These are phyloP conservation scores for Philypnodon macrostomus DNA, from an alignment of 2,797 vertebrate species.

Conservation along the genomic window DNA sequence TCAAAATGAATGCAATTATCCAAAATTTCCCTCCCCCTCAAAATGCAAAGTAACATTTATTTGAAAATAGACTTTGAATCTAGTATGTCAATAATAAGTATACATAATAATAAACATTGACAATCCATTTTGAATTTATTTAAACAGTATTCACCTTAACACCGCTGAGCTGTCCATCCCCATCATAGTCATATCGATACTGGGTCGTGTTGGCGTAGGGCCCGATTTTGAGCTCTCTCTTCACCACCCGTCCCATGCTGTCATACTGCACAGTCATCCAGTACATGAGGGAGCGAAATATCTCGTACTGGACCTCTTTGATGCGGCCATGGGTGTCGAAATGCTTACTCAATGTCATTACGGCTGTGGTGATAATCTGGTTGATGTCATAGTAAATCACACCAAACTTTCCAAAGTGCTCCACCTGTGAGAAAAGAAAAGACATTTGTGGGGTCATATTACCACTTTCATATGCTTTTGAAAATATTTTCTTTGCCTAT, in stretches of 20 bases:
- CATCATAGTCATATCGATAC: conserved; percentile 96
- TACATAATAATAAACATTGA: too few relatives aligned
- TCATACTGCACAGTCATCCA: conserved; percentile 99
- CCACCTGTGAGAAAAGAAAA: conserved; percentile 68
- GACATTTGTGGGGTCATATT: background rate
- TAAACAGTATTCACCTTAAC: conserved; percentile 75
- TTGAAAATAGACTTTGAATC: too few relatives aligned
- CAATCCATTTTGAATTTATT: too few relatives aligned
- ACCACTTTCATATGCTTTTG: too few relatives aligned
- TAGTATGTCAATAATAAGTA: too few relatives aligned
- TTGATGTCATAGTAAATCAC: conserved; percentile 99
- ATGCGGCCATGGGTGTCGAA: conserved; percentile 98
- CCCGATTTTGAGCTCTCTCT: conserved; percentile 94
- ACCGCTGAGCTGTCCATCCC: conserved; percentile 93
- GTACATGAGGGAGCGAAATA: conserved; percentile 98
- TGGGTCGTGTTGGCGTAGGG: conserved; percentile 98
- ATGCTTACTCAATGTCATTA: conserved; percentile 99
- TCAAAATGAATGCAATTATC: too few relatives aligned
- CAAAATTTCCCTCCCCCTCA: too few relatives aligned
- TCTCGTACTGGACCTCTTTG: conserved; percentile 98
- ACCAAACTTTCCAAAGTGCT: conserved; percentile 98
- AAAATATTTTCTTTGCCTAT: too few relatives aligned
- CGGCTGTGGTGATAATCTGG: conserved; percentile 98
- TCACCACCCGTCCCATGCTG: conserved; percentile 97
- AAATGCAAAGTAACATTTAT: too few relatives aligned